Conservation (phyloP, 2,888 invertebrate genomes). For the Cacoxenus indagator region DNA sequence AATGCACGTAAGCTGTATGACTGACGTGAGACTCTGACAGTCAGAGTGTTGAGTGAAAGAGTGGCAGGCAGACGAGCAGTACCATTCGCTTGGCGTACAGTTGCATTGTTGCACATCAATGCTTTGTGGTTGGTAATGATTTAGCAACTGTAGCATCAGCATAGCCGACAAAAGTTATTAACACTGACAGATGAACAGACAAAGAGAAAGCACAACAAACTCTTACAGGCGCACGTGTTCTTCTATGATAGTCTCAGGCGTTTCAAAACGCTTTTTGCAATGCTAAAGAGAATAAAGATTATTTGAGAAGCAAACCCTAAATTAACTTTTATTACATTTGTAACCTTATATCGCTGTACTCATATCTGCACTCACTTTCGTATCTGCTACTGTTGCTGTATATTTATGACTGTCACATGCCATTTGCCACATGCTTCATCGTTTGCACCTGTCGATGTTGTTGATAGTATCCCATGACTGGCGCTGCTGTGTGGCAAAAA, state of each 20-base stretch:
- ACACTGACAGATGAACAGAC: background rate
- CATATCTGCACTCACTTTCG: background rate
- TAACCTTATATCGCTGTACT: background rate
- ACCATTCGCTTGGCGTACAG: background rate
- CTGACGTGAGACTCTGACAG: background rate
- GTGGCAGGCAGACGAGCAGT: background rate
- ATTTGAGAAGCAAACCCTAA: no score
- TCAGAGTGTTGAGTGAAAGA: background rate
- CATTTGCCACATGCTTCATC: background rate
- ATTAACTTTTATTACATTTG: no score
- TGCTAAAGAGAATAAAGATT: no score
- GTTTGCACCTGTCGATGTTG: background rate
- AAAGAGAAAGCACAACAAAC: no score
- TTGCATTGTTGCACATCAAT: background rate
- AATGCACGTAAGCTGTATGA: background rate
- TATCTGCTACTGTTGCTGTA: background rate
- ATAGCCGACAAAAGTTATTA: background rate
- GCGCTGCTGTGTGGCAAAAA: background rate
- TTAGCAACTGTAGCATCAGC: conserved; percentile 5
- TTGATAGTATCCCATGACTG: background rate
- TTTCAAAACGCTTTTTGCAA: no score
- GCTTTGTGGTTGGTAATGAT: background rate
- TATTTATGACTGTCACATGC: background rate
- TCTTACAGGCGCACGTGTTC: no score
- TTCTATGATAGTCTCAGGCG: no score